Conservation (phyloP, 2,113 vertebrate genomes). For the Brevimyrus niger region DNA sequence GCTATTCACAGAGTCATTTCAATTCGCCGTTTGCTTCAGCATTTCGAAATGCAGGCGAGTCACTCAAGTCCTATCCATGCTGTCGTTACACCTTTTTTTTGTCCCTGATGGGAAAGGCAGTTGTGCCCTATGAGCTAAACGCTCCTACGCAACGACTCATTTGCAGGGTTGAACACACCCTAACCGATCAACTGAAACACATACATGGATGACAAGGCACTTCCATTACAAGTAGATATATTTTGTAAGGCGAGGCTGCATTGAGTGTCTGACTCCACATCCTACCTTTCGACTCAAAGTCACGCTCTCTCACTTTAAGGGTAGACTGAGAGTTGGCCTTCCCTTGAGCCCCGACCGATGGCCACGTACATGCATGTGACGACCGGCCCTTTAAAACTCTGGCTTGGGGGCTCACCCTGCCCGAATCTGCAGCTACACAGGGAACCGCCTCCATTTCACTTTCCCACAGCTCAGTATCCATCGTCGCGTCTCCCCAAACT, state of each 20-base stretch:
- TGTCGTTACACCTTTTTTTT: neutral
- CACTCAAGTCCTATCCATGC: neutral
- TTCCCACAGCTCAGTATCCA: neutral
- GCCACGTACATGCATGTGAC: neutral
- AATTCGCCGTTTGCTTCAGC: conserved; percentile 25
- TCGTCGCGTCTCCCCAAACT: neutral
- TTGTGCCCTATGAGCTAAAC: neutral
- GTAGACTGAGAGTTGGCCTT: neutral
- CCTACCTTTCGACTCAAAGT: neutral
- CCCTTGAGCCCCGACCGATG: neutral
- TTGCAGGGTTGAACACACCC: neutral
- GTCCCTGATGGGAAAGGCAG: neutral
- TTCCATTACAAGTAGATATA: neutral
- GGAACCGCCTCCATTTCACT: neutral
- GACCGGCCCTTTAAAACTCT: neutral
- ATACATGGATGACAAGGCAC: neutral
- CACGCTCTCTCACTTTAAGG: neutral
- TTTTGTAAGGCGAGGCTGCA: neutral
- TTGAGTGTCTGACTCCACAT: neutral
- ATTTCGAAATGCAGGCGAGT: neutral
- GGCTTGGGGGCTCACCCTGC: neutral
- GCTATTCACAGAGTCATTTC: conserved; percentile 25
- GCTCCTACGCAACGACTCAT: neutral
- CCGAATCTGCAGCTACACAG: neutral
- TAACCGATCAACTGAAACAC: neutral